Base-by-base conservation (phyloP, 2,888 invertebrate genomes). In the Trachelus troglodyta region DNA sequence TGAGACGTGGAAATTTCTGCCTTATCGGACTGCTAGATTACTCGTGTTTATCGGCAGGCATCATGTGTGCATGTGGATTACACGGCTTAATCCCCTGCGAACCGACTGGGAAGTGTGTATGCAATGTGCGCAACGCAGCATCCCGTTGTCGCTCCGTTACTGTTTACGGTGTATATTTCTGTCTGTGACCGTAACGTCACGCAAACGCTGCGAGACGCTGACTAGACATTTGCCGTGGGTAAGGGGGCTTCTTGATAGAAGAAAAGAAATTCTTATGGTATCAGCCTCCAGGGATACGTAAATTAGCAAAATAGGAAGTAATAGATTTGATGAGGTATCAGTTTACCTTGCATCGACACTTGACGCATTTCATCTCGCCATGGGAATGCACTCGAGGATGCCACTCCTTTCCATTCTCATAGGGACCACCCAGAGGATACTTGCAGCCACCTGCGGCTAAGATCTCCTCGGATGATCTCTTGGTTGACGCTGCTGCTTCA, bases 301-400 rank as follows among this genome's bases (percentile, higher is more conserved):
- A 23, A 56, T 56, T 56, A 56, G 56, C 23, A 9, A 23, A 23
- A 56, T 15, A 1, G 56, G 23, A 23, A 56, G 56, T 56, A 23
- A 9, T 9, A 56, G 56, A 23, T 23, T 23, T 56, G 2, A 23
- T 23, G 2, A 23, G 23, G 56, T 23, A 23, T 56, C 56, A 6
- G 87, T 93, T 93, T 92, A 98, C 98, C 94, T 96, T 96, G 94
- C 98, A 98, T 86, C 95, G 94, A 91, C 98, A 98, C 85, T 96
- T 96, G 90, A 98, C 96, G 92, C 98, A 98, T 91, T 96, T 95
- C 91, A 97, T 95, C 88, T 96, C 96, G 69, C 98, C 98, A 87
- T 97, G 96, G 30, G 97, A 96, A 87, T 96, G 96, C 84, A 98
- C 94, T 33, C 95, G 94, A 0, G 98, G 98, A 92, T 98, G 97